Conservation (phyloP, 2,797 vertebrate genomes). For the Chelonia mydas region DNA sequence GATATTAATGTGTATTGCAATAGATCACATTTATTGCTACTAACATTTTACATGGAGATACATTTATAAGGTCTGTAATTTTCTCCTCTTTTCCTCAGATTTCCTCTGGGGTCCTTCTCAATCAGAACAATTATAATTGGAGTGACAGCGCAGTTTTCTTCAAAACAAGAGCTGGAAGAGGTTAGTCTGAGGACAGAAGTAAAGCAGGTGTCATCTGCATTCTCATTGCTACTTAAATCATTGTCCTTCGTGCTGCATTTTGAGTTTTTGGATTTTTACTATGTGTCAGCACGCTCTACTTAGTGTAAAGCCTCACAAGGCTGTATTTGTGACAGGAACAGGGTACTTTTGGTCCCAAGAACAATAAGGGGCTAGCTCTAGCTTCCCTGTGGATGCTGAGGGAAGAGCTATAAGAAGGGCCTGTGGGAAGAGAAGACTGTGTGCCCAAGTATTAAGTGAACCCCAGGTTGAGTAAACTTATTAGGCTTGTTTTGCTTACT, state of each 20-base stretch:
- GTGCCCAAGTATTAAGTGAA: neutral
- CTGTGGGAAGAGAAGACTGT: neutral
- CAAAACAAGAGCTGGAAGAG: slow-evolving; percentile 81
- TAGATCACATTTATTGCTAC: neutral
- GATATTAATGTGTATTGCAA: neutral
- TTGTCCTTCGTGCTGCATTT: neutral
- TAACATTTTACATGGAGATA: neutral
- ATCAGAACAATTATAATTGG: slow-evolving; percentile 80
- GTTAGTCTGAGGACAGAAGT: slow-evolving; percentile 58
- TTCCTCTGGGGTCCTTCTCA: slow-evolving; percentile 83
- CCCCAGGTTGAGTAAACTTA: neutral
- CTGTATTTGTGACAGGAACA: neutral
- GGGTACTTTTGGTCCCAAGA: neutral
- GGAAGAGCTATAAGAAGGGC: neutral
- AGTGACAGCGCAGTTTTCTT: slow-evolving; percentile 83
- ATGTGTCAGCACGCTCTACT: neutral
- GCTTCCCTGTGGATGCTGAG: neutral
- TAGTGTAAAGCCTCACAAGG: neutral
- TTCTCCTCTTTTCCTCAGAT: slow-evolving; percentile 70
- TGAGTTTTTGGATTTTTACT: neutral
- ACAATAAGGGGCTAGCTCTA: neutral
- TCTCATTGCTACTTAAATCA: neutral
- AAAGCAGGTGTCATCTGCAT: neutral
- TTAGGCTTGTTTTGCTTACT: neutral
- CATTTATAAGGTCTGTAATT: neutral